Evolutionary conservation across 2,113 vertebrate genomes (phyloP).

Genomic region (Martes martes): DNA sequence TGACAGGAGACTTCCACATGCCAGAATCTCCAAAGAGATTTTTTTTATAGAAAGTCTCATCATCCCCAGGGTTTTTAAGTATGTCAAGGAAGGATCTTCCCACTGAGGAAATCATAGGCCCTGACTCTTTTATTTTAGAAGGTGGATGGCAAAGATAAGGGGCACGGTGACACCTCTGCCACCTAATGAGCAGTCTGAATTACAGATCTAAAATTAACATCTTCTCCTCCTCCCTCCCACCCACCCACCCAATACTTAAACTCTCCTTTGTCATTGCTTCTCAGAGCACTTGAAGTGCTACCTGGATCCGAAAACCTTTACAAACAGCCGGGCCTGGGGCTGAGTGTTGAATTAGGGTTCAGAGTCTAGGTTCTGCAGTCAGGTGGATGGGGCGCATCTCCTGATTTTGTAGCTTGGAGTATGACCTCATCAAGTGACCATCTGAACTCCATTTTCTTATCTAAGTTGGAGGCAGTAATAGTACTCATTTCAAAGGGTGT

Average conservation of each 20-base stretch:
- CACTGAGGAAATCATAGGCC: conserved; percentile 51
- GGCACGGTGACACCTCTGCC: conserved; percentile 54
- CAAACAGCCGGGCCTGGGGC: background rate
- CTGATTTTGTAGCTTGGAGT: background rate
- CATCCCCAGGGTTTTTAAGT: background rate
- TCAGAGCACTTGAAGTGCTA: background rate
- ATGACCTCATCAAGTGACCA: background rate
- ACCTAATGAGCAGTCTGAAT: conserved; percentile 71
- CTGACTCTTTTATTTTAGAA: conserved; percentile 70
- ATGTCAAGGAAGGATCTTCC: conserved; percentile 34
- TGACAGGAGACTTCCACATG: background rate
- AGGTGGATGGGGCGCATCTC: background rate
- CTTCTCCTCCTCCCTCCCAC: conserved; percentile 66
- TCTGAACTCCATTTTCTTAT: background rate
- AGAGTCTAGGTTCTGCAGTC: background rate
- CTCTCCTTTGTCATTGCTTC: background rate
- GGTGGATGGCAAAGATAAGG: conserved; percentile 69
- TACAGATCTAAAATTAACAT: conserved; percentile 76
- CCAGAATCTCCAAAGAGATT: background rate
- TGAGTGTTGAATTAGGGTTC: background rate
- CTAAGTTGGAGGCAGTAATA: background rate
- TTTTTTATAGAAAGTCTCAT: background rate
- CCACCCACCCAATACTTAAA: conserved; percentile 42
- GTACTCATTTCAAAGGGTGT: background rate
- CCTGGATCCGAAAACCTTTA: background rate